phyloP scores from a whole-genome alignment of 1,140 invertebrate genomes.

The Rhopalosiphum padi region DNA sequence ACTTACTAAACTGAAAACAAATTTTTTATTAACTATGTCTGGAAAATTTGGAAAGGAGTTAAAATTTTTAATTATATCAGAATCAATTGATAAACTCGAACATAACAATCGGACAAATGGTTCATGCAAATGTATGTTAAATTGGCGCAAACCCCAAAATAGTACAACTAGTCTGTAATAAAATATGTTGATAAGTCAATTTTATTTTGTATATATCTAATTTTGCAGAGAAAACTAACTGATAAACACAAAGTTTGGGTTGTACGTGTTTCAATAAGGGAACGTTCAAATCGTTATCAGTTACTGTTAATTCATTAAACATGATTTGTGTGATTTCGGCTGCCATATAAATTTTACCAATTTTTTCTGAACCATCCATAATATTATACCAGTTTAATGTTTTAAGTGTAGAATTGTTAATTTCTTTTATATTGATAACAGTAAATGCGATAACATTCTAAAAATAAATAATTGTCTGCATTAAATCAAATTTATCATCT shows the following conservation, averaged over 20 bases:
- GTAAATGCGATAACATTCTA: constrained; percentile 1
- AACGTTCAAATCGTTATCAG: too few relatives aligned
- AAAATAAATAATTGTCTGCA: background rate
- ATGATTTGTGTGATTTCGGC: background rate
- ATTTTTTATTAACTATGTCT: background rate
- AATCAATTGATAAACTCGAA: background rate
- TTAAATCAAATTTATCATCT: background rate
- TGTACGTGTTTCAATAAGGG: constrained; percentile 15
- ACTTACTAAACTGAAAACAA: background rate
- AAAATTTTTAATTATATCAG: constrained; percentile 14
- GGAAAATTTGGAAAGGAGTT: constrained; percentile 23
- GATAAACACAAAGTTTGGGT: constrained; percentile 22
- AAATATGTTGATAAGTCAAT: background rate
- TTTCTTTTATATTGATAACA: background rate
- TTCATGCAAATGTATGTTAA: background rate
- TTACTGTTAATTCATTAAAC: background rate
- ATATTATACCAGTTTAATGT: constrained; percentile 25
- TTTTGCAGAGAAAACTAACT: background rate
- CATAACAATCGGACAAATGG: constrained; percentile 20
- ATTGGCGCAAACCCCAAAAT: constrained; percentile 54
- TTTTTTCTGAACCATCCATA: background rate
- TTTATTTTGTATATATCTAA: background rate
- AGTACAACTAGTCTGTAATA: constrained; percentile 45
- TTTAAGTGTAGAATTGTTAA: too few relatives aligned
- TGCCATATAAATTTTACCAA: constrained; percentile 11